Evolutionary conservation across 2,797 vertebrate species (phyloP).

Genomic region (Siniperca undulata): DNA sequence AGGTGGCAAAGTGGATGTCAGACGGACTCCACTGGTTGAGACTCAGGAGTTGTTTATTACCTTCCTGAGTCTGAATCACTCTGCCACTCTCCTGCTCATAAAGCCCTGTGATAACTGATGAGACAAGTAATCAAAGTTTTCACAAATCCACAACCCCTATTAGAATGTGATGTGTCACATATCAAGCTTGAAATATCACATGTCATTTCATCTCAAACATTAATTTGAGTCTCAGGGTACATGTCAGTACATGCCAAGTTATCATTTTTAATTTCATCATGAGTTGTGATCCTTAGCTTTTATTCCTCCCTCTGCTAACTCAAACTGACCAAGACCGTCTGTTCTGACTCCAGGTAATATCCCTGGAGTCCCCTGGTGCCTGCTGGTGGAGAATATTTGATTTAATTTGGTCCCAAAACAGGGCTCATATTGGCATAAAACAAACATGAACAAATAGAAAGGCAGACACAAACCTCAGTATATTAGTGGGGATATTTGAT

Average conservation of each 20-base stretch:
- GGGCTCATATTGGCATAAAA: background rate
- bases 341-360: background rate
- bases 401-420: background rate
- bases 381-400: background rate
- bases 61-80: background rate
- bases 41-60: background rate
- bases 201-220: background rate
- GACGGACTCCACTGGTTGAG: background rate
- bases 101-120: conserved; percentile 6
- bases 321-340: background rate
- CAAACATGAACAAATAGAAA: background rate
- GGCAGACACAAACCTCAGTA: background rate
- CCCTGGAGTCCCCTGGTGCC: background rate
- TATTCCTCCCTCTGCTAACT: background rate
- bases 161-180: background rate
- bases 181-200: background rate
- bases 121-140: conserved; percentile 16
- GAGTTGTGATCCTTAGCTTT: background rate
- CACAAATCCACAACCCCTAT: background rate
- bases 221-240: background rate
- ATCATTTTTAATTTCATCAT: background rate
- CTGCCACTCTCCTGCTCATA: background rate
- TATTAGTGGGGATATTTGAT: background rate
- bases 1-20: background rate
- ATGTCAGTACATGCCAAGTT: background rate